Percentiles rank a stretch among this genome's conserved stretches.
phyloP scores from a whole-genome alignment of 2,113 vertebrate species.

The Ammodytes marinus region DNA sequence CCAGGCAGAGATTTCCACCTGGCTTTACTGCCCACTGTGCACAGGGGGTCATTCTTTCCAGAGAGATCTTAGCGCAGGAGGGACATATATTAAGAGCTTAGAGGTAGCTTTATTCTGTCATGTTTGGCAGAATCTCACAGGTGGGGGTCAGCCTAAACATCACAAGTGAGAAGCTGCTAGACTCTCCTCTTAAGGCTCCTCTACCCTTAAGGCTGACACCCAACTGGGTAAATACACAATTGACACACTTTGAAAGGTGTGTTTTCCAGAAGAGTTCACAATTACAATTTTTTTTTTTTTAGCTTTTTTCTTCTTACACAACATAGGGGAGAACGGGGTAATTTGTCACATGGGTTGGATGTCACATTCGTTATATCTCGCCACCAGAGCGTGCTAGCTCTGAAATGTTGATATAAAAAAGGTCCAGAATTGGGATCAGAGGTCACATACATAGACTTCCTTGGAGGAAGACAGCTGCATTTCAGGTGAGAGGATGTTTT shows the following conservation, averaged over 20 bases:
- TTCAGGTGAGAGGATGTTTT: too few relatives aligned
- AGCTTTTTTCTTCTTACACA: neutral
- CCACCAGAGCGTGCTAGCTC: too few relatives aligned
- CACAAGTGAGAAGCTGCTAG: slow-evolving; percentile 36
- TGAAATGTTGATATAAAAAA: too few relatives aligned
- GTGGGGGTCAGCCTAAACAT: slow-evolving; percentile 62
- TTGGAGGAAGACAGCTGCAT: too few relatives aligned
- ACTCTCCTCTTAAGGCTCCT: slow-evolving; percentile 21
- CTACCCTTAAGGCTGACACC: slow-evolving; percentile 33
- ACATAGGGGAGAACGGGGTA: too few relatives aligned
- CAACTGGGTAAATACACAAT: slow-evolving; percentile 16
- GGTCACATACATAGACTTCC: too few relatives aligned
- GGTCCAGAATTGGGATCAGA: too few relatives aligned
- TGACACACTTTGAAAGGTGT: slow-evolving; percentile 14
- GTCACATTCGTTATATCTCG: too few relatives aligned
- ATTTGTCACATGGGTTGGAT: too few relatives aligned
- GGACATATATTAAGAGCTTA: slow-evolving; percentile 80
- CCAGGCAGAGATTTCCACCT: slow-evolving; percentile 68
- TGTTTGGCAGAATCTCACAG: slow-evolving; percentile 64
- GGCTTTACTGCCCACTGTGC: slow-evolving; percentile 68
- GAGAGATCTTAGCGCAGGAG: slow-evolving; percentile 68
- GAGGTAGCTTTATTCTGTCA: slow-evolving; percentile 67
- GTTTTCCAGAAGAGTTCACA: neutral
- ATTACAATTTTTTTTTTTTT: slow-evolving; percentile 8
- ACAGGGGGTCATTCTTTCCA: slow-evolving; percentile 72